Percentiles rank a stretch among this genome's conserved stretches.
Evolutionary conservation across 30 jellyfish, hydroid and myxozoan species (phyloP).

Genomic region (Mastigias papua): DNA sequence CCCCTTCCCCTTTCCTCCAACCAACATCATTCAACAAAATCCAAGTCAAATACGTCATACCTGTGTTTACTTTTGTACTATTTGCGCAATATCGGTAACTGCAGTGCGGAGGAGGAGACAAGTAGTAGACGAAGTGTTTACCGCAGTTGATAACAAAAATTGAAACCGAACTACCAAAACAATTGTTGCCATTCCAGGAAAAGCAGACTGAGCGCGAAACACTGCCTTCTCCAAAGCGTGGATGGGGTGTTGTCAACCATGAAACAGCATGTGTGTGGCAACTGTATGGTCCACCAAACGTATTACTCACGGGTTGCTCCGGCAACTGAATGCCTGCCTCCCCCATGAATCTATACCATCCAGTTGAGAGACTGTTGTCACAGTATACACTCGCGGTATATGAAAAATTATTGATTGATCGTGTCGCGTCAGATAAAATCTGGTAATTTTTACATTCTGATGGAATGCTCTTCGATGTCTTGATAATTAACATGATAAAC

Average conservation of each 20-base stretch:
- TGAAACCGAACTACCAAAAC: background rate
- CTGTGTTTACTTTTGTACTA: too few species aligned
- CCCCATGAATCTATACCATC: constrained; percentile 1
- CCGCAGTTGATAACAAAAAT: background rate
- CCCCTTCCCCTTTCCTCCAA: too few species aligned
- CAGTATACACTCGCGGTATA: background rate
- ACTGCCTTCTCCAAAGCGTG: background rate
- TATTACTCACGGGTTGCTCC: background rate
- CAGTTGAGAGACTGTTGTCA: background rate
- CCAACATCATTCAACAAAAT: too few species aligned
- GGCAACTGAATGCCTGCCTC: background rate
- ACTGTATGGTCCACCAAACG: background rate
- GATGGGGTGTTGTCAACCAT: background rate
- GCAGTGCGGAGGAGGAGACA: background rate
- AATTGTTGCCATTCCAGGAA: background rate
- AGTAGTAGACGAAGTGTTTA: background rate
- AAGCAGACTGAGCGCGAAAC: background rate
- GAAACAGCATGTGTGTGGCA: background rate
- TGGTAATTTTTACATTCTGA: background rate
- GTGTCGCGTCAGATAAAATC: background rate
- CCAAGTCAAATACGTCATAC: too few species aligned
- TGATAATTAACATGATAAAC: background rate
- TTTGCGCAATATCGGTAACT: background rate
- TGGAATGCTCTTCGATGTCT: background rate
- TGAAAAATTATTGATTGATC: background rate